Base-by-base conservation (phyloP, 2,797 vertebrate genomes). In the Acipenser transmontanus region DNA sequence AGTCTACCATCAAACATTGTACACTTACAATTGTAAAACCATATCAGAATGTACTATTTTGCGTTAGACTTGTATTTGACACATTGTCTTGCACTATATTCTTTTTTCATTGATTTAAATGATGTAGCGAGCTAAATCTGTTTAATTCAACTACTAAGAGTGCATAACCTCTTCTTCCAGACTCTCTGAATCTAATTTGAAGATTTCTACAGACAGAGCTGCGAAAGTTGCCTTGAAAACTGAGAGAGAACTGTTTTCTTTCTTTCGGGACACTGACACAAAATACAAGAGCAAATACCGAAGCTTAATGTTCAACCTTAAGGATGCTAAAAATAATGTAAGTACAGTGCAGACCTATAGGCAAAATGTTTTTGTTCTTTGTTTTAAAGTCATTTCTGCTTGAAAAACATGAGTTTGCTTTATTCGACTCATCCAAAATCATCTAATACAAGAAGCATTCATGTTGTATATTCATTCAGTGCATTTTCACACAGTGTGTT, bases 251-350 rank as follows among this genome's bases (percentile, higher is more conserved):
- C 87, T 99, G 48, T 99, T 96, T 80, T 92, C 95, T 71, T 91
- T 98, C 76, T 97, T 98, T 77, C 95, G 95, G 76, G 96, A 98
- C 80, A 98, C 97, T 6, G 97, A 99, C 64, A 92, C 94, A 47
- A 99, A 99, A 75, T 99, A 99, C 80, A 99, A 99, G 85, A 99
- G 94, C 86, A 99, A 98, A 79, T 99, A 99, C 67, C 87, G 97
- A 85, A 99, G 97, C 80, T 81, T 99, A 81, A 99, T 94, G 89
- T 99, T 99, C 80, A 99, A 99, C 84, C 90, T 99, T 47, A 98
- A 95, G 86, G 97, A 99, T 77, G 89, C 93, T 51, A 99, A 99
- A 89, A 99, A 99, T 81, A 97, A 95, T 13, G 97, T 96, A 90
- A 83, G 95, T 91, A 59, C 34, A 61, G 6, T 54, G 52, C 52